Evolutionary conservation across 2,113 vertebrate species (phyloP), one percentile per base, ranked within the genome.

Genomic region (Crotalus viridis): DNA sequence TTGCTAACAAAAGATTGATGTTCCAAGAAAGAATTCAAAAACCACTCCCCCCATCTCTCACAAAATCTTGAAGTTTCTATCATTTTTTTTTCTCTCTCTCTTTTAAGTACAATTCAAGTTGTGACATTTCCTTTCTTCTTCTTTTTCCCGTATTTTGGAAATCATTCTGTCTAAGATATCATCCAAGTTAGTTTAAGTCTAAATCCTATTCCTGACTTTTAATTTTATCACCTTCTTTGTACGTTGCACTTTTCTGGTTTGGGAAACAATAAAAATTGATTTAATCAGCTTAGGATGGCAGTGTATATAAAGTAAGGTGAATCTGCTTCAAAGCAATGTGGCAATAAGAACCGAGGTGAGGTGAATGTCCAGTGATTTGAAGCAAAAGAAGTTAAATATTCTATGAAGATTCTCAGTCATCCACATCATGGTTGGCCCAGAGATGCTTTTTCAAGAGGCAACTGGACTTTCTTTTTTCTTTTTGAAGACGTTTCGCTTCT

Each of bases 211-310:
- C 89, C 64, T 90, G 46, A 89, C 69, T 74, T 86, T 95, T 46
- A 0, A 88, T 74, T 94, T 94, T 87, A 87, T 69, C 92, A 93
- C 89, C 90, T 93, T 93, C 57, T 95, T 95, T 64, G 87, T 94
- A 91, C 96, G 95, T 88, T 95, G 94, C 22, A 74, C 95, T 94
- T 94, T 93, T 85, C 39, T 95, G 86, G 89, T 56, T 7, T 89
- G 59, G 85, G 21, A 81, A 46, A 26, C 52, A 55, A 39, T 48
- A 51, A 26, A 59, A 56, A 10, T 7, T 22, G 15, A 61, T 91
- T 92, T 55, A 55, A 55, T 43, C 19, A 19, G 12, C 17, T 74
- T 61, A 74, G 43, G 43, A 56, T 74, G 22, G 46, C 33, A 56
- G 9, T 55, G 33, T 88, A 13, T 87, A 52, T 69, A 52, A 88